These are phyloP conservation scores for Orchestia grillus DNA, from an alignment of 1,140 invertebrate species.

Conservation along the genomic window DNA sequence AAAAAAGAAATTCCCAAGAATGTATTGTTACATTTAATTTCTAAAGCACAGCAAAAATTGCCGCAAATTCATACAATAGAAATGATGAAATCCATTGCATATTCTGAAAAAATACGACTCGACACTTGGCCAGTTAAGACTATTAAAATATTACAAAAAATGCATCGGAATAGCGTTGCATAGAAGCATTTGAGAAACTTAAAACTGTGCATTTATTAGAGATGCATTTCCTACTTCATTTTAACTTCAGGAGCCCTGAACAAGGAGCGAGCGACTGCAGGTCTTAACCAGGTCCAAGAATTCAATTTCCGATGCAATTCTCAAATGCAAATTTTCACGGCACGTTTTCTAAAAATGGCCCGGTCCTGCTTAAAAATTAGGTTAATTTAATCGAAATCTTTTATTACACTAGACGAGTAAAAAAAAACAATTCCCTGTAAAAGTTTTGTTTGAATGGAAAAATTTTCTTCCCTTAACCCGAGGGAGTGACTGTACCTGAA, in stretches of 20 bases:
- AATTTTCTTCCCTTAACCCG: too few species aligned
- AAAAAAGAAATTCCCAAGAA: too few species aligned
- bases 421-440: neutral
- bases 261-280: neutral
- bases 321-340: neutral
- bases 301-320: neutral
- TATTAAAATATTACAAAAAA: too few species aligned
- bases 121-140: too few species aligned
- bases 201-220: neutral
- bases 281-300: neutral
- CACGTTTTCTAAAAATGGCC: neutral
- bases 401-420: neutral
- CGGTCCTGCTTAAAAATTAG: neutral
- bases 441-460: too few species aligned
- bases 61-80: too few species aligned
- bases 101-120: too few species aligned
- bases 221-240: neutral
- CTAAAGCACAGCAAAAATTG: too few species aligned
- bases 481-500: too few species aligned
- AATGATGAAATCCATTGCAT: too few species aligned
- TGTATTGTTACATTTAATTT: too few species aligned
- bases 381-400: neutral
- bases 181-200: neutral
- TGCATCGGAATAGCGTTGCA: too few species aligned
- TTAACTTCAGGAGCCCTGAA: neutral